A percentile compares a stretch with the other conserved stretches of the same genome.
Conservation (phyloP, 2,113 vertebrate genomes). For the Callithrix jacchus region DNA sequence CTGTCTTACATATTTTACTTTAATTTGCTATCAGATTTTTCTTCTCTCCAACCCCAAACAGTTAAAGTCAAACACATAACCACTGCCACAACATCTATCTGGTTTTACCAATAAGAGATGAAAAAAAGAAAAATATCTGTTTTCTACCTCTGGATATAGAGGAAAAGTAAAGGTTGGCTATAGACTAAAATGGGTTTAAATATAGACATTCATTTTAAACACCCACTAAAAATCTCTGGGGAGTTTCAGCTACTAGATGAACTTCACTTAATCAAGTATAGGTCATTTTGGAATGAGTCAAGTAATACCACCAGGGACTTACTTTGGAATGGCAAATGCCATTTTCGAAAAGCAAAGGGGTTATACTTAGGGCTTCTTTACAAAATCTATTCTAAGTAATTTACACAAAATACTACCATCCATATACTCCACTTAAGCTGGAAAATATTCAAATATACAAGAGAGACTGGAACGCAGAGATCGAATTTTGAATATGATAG, state of each 20-base stretch:
- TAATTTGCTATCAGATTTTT: background rate
- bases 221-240: background rate
- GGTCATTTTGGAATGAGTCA: background rate
- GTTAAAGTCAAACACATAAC: background rate
- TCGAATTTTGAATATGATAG: background rate
- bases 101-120: background rate
- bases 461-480: background rate
- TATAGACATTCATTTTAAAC: background rate
- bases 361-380: background rate
- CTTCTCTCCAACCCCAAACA: background rate
- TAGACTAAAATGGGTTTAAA: background rate
- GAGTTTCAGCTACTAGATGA: background rate
- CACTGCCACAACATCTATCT: background rate
- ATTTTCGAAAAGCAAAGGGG: slow-evolving; percentile 30
- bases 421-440: background rate
- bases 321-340: background rate
- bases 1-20: background rate
- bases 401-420: background rate
- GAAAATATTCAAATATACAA: background rate
- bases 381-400: background rate
- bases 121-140: background rate
- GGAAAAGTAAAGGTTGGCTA: background rate
- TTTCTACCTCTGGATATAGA: background rate
- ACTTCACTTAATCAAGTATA: background rate
- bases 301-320: background rate